Evolutionary conservation across 1,140 invertebrate genomes (phyloP).

Genomic region (Heliconius hewitsoni): DNA sequence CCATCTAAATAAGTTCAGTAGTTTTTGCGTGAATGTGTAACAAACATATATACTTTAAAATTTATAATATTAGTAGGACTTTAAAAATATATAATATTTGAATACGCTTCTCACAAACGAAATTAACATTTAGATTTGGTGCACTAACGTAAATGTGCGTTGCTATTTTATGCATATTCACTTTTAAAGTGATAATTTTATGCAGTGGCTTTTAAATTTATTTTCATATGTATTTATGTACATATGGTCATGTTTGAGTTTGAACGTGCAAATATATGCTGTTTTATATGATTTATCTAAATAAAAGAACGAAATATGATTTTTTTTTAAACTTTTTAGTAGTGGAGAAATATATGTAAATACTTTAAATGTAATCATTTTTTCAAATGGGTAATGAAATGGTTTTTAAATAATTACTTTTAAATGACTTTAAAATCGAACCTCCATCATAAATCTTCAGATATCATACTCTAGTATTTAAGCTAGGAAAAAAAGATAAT

Average conservation of each 20-base stretch:
- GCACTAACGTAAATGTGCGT: neutral
- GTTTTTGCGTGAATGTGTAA: no score
- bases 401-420: no score
- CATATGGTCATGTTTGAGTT: neutral
- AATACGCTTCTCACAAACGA: neutral
- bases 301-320: neutral
- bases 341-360: no score
- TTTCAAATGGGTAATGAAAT: no score
- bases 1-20: no score
- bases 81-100: neutral
- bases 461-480: neutral
- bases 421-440: neutral
- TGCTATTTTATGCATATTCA: slow-evolving; percentile 1
- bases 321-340: no score
- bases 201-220: slow-evolving; percentile 4
- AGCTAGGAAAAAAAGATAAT: neutral
- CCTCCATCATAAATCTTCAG: neutral
- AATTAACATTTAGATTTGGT: slow-evolving; percentile 7
- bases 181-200: slow-evolving; percentile 3
- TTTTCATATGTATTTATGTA: neutral
- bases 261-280: slow-evolving; percentile 10
- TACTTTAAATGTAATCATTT: no score
- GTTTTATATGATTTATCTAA: neutral
- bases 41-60: no score
- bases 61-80: no score